phyloP scores from a whole-genome alignment of 2,888 invertebrate species.

The Vanessa cardui region DNA sequence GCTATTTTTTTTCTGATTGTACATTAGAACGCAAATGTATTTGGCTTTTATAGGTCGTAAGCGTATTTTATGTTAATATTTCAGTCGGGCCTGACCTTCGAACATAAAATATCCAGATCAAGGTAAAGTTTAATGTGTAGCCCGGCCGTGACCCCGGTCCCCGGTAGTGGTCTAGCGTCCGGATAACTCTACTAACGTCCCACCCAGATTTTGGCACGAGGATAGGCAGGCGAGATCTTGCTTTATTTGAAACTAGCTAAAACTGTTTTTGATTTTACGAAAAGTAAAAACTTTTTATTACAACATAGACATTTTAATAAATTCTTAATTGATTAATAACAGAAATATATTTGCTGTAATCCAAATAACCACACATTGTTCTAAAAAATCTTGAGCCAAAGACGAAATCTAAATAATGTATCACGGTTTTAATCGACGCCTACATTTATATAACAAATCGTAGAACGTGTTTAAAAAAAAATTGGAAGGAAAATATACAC shows the following conservation, averaged over 20 bases:
- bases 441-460: not conserved
- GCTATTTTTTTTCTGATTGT: not conserved
- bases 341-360: too few species aligned
- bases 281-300: too few species aligned
- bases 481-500: not conserved
- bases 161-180: constrained; percentile 32
- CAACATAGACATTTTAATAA: too few species aligned
- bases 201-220: constrained; percentile 29
- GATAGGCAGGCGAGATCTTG: constrained; percentile 9
- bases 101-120: constrained; percentile 37
- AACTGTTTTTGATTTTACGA: not conserved
- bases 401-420: too few species aligned
- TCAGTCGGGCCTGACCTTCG: constrained; percentile 34
- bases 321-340: too few species aligned
- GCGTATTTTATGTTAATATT: constrained; percentile 35
- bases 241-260: not conserved
- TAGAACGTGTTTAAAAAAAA: not conserved
- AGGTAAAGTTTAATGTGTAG: constrained; percentile 41
- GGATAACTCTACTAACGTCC: constrained; percentile 31
- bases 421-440: too few species aligned
- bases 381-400: too few species aligned
- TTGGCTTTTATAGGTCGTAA: constrained; percentile 32
- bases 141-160: constrained; percentile 39
- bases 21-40: constrained; percentile 20
- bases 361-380: too few species aligned